phyloP scores from a whole-genome alignment of 2,113 vertebrate species.

The Pyrgilauda ruficollis region DNA sequence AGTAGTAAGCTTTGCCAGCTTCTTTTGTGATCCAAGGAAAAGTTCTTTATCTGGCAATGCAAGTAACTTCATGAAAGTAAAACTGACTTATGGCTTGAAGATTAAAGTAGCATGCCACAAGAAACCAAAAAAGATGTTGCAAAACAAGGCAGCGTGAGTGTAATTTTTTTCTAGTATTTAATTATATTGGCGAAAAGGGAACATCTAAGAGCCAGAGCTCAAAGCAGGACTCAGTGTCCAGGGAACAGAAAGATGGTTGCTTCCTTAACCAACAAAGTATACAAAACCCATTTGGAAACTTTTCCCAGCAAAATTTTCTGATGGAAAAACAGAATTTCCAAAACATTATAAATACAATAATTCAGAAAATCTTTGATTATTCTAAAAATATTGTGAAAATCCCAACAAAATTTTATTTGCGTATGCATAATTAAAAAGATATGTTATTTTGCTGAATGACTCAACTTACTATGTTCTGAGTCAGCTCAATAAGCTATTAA shows the following conservation, averaged over 20 bases:
- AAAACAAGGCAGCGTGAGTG: not conserved
- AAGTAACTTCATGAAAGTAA: not conserved
- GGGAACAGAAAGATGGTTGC: not conserved
- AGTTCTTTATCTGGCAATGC: not conserved
- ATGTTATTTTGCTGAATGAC: not conserved
- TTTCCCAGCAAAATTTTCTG: not conserved
- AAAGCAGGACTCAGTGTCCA: not conserved
- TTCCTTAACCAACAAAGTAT: not conserved
- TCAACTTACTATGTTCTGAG: not conserved
- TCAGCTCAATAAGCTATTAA: not conserved
- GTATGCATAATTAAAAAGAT: not conserved
- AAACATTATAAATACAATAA: not conserved
- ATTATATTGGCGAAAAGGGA: not conserved
- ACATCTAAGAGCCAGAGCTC: not conserved
- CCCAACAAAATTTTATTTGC: not conserved
- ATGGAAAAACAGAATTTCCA: slow-evolving; percentile 10
- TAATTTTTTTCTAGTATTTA: not conserved
- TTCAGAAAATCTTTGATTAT: not conserved
- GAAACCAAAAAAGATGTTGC: not conserved
- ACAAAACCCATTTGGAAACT: not conserved
- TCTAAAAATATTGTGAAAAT: not conserved
- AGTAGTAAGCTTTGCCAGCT: not conserved
- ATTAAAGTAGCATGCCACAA: not conserved
- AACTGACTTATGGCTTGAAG: not conserved
- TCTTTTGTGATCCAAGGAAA: not conserved